Conservation (phyloP, 2,113 vertebrate genomes). For the Pimephales promelas region DNA sequence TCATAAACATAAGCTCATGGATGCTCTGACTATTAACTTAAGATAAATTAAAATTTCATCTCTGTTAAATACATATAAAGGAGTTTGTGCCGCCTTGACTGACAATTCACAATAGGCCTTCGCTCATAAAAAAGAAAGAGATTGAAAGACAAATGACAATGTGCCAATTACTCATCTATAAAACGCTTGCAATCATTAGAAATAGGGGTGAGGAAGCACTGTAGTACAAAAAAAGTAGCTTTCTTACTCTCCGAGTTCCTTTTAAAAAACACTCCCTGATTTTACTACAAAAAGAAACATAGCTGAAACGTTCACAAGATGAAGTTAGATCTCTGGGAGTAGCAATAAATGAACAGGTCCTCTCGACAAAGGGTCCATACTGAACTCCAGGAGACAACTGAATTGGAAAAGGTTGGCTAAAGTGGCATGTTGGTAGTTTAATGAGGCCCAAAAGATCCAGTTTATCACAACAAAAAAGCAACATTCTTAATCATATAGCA, state of each 20-base stretch:
- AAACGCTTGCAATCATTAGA: constrained; percentile 24
- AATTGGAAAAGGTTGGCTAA: constrained; percentile 3
- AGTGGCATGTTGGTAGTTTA: not conserved
- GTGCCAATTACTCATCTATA: constrained; percentile 25
- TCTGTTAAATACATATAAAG: constrained; percentile 47
- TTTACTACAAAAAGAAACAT: constrained; percentile 1
- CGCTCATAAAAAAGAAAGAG: constrained; percentile 5
- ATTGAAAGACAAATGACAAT: not conserved
- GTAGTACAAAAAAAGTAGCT: constrained; percentile 33
- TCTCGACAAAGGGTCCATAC: not conserved
- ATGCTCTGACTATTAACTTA: not conserved
- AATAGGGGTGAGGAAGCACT: constrained; percentile 11
- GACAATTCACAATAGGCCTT: constrained; percentile 19
- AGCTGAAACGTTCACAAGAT: not conserved
- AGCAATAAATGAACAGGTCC: not conserved
- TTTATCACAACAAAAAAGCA: not conserved
- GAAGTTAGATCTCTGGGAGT: not conserved
- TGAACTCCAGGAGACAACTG: constrained; percentile 21
- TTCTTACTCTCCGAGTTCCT: not conserved
- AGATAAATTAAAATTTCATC: constrained; percentile 32
- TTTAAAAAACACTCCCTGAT: constrained; percentile 23
- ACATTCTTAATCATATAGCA: not conserved
- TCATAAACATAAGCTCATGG: not conserved
- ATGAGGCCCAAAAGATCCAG: not conserved
- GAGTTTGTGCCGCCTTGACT: constrained; percentile 22